Base-by-base conservation (phyloP, 1,140 invertebrate species). In the Coelopa frigida region DNA sequence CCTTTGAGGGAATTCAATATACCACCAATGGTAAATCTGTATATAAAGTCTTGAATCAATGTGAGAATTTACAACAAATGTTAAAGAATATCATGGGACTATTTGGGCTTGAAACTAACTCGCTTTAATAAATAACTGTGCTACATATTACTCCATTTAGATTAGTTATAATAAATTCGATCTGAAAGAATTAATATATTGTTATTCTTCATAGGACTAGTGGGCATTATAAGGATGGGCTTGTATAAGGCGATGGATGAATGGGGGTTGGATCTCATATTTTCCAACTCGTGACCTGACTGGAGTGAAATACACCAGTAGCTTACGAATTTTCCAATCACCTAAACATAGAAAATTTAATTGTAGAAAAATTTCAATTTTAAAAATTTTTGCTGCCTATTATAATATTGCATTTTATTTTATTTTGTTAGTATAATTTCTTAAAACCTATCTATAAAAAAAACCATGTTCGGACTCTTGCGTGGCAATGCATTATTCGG, bases 391-490 rank as follows among this genome's bases (percentile, higher is more conserved):
- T 26, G 22, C 17, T 40, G 12, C 8, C 23, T 21, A 10, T 39
- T 39, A 17, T 18, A 29, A 29, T n/a, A 29, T n/a, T 29, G n/a
- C n/a, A 31, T 11, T 20, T 15, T 46, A 20, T 21, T 15, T 29
- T 33, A 49, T 37, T 32, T 14, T 21, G 14, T 22, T 44, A 24
- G 29, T 14, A 17, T 14, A 3, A 21, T 24, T 22, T 29, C 12
- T 35, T 14, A 23, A 21, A 6, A 27, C 7, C 21, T 23, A 20
- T 14, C n/a, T 17, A 10, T 15, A 36, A 46, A 37, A 15, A 31
- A 31, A 14, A 29, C 17, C 20, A 59, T 63, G 58, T 53, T 63
- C 32, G 50, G 58, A 5, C 14, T 61, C 10, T 47, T 60, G 20
- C 58, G 58, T 21, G 50, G 46, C 12, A 32, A 51, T 2, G 12